phyloP scores from a whole-genome alignment of 2,888 invertebrate species.

The Lasioglossum oenotherae region DNA sequence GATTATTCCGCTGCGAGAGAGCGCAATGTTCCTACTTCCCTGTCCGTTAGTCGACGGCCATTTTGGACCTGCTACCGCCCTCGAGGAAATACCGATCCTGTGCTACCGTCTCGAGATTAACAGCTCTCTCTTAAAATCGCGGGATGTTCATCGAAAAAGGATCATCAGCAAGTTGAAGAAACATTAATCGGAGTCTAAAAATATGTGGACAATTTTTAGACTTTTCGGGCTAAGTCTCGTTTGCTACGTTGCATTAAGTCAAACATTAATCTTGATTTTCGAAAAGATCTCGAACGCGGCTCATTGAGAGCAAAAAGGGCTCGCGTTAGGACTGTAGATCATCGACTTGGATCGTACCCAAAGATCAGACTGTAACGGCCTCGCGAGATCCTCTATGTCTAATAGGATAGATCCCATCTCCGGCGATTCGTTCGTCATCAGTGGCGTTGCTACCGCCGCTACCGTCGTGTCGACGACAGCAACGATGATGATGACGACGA shows the following conservation, averaged over 20 bases:
- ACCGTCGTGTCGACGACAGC: slow-evolving; percentile 8
- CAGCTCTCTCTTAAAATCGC: neutral
- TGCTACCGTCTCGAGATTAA: neutral
- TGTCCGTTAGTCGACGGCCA: slow-evolving; percentile 44
- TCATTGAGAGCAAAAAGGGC: no score
- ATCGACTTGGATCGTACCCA: neutral
- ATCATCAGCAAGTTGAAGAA: no score
- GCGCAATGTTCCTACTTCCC: slow-evolving; percentile 42
- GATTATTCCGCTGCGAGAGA: slow-evolving; percentile 57
- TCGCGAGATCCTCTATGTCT: neutral
- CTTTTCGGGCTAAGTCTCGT: no score
- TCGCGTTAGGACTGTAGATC: no score
- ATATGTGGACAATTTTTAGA: neutral
- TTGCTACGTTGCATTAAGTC: no score
- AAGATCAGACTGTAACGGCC: neutral
- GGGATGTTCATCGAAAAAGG: neutral
- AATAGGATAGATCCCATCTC: slow-evolving; percentile 2
- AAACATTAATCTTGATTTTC: no score
- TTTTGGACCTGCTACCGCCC: slow-evolving; percentile 18
- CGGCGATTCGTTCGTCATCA: slow-evolving; percentile 21
- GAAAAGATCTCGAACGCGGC: no score
- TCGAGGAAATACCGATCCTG: neutral
- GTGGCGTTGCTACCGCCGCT: slow-evolving; percentile 3
- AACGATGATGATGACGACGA: neutral
- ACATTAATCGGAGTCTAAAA: neutral